These are phyloP conservation scores for Calliopsis andreniformis DNA, from an alignment of 1,140 invertebrate genomes.

Conservation along the genomic window DNA sequence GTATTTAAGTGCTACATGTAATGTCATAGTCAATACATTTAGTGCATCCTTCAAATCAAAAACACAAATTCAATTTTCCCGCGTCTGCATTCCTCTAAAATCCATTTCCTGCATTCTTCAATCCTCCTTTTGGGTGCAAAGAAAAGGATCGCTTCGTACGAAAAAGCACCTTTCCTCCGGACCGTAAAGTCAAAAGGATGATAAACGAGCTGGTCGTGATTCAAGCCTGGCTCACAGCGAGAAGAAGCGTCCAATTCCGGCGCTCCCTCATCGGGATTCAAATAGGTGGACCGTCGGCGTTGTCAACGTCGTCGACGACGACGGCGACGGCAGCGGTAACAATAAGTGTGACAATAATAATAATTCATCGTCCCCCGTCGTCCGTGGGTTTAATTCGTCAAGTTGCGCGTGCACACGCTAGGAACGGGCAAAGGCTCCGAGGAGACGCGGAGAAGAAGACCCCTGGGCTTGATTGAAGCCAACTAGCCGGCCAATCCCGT, in stretches of 20 bases:
- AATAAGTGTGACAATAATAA: conserved; percentile 58
- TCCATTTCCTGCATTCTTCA: too few species aligned
- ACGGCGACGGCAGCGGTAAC: conserved; percentile 23
- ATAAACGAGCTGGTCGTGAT: not conserved
- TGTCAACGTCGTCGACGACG: not conserved
- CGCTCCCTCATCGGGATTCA: conserved; percentile 16
- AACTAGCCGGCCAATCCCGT: conserved; percentile 77
- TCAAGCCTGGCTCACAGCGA: not conserved
- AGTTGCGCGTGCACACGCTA: conserved; percentile 36
- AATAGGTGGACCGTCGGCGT: conserved; percentile 14
- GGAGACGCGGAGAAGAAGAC: conserved; percentile 66
- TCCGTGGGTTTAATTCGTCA: conserved; percentile 58
- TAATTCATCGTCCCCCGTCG: conserved; percentile 53
- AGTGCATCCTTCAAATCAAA: too few species aligned
- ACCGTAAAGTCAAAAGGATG: not conserved
- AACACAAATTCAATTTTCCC: too few species aligned
- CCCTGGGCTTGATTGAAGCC: conserved; percentile 78
- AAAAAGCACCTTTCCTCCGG: not conserved
- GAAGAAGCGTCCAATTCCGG: not conserved
- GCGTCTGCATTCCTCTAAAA: too few species aligned
- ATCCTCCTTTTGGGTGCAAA: too few species aligned
- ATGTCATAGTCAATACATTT: too few species aligned
- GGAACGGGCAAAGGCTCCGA: conserved; percentile 55
- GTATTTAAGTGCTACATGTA: too few species aligned
- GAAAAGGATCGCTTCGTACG: too few species aligned